These are phyloP conservation scores for Acronicta aceris DNA, from an alignment of 2,888 invertebrate genomes.

Conservation along the genomic window DNA sequence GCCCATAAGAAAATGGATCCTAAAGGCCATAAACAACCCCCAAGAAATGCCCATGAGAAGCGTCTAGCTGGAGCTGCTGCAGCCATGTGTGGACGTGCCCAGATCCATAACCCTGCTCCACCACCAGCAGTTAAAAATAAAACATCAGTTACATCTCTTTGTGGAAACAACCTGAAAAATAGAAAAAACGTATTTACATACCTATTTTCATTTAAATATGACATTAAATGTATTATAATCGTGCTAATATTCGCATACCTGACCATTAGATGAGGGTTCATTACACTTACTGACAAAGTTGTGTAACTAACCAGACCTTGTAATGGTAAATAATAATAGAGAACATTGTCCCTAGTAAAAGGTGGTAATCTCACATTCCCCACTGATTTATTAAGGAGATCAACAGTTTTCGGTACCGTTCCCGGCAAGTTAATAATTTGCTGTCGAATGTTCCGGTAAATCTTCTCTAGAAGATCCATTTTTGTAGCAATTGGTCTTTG, in stretches of 20 bases:
- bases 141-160: slow-evolving; percentile 94
- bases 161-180: slow-evolving; percentile 91
- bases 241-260: slow-evolving; percentile 82
- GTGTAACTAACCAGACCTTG: slow-evolving; percentile 94
- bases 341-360: slow-evolving; percentile 91
- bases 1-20: slow-evolving; percentile 97
- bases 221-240: background rate
- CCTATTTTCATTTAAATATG: too few species aligned
- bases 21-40: slow-evolving; percentile 95
- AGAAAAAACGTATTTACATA: too few species aligned
- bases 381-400: slow-evolving; percentile 78
- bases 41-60: slow-evolving; percentile 92
- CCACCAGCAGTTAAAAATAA: slow-evolving; percentile 94
- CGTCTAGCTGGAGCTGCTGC: slow-evolving; percentile 90
- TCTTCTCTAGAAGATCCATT: slow-evolving; percentile 83
- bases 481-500: slow-evolving; percentile 25
- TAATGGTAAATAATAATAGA: slow-evolving; percentile 93
- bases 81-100: slow-evolving; percentile 93
- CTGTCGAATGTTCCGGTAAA: slow-evolving; percentile 72
- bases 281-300: slow-evolving; percentile 94
- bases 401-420: slow-evolving; percentile 75
- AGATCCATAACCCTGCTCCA: slow-evolving; percentile 95
- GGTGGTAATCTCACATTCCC: slow-evolving; percentile 89
- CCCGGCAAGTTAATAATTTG: slow-evolving; percentile 73
- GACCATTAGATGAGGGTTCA: slow-evolving; percentile 94